phyloP scores from a whole-genome alignment of 2,113 vertebrate species.

The Sebastes fasciatus region DNA sequence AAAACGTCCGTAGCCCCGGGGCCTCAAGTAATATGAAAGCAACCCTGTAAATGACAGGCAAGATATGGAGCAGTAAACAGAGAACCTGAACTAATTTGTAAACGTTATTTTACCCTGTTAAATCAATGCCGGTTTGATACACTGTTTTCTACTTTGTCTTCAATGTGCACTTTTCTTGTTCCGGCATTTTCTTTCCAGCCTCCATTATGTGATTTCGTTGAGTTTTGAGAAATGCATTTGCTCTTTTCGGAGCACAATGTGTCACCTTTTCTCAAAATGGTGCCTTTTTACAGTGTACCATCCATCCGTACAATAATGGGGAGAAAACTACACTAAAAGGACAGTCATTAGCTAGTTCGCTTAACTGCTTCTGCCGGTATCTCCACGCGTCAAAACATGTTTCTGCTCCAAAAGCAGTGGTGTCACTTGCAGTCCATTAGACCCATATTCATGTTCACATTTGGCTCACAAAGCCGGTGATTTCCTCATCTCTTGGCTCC shows the following conservation, averaged over 20 bases:
- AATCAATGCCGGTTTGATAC: constrained; percentile 14
- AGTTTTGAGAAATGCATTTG: not conserved
- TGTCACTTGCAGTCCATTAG: constrained; percentile 54
- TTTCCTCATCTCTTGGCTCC: constrained; percentile 37
- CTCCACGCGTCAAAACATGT: constrained; percentile 7
- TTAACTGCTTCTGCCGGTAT: constrained; percentile 26
- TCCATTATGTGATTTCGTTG: constrained; percentile 16
- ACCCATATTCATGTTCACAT: constrained; percentile 41
- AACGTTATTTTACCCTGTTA: not conserved
- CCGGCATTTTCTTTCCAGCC: not conserved
- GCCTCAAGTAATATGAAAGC: too few species aligned
- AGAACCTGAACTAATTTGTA: not conserved
- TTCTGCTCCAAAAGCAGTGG: constrained; percentile 44
- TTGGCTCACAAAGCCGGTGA: constrained; percentile 48
- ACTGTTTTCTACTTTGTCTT: not conserved
- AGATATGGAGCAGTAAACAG: not conserved
- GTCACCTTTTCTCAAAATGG: constrained; percentile 4
- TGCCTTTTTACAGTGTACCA: not conserved
- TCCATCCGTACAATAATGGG: not conserved
- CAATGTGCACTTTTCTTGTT: not conserved
- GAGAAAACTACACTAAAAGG: not conserved
- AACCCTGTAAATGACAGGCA: too few species aligned
- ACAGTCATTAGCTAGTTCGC: constrained; percentile 14
- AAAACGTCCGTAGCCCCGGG: too few species aligned
- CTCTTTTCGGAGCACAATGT: not conserved